Conservation (phyloP, 2,797 vertebrate genomes). For the Columba guinea region DNA sequence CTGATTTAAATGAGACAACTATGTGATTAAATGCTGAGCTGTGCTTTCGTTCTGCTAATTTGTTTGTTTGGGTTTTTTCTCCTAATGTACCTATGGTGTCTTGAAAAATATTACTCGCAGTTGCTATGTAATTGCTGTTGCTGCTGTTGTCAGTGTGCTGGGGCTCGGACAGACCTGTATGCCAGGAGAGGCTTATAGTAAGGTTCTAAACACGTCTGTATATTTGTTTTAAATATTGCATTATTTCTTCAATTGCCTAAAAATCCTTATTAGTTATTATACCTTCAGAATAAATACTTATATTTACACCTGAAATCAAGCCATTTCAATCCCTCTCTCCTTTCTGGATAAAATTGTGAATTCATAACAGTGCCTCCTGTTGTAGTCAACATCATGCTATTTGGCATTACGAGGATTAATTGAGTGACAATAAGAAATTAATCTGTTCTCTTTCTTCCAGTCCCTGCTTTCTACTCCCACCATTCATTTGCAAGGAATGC, state of each 20-base stretch:
- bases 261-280: conserved; percentile 12
- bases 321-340: not conserved
- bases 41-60: conserved; percentile 33
- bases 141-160: not conserved
- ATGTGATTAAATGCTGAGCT: conserved; percentile 4
- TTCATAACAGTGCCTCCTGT: not conserved
- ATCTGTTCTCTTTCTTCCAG: not conserved
- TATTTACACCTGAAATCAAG: not conserved
- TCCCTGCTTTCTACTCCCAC: conserved; percentile 10
- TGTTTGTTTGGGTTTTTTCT: not conserved
- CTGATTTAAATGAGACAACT: conserved; percentile 46
- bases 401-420: conserved; percentile 12
- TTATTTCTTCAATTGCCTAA: not conserved
- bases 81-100: not conserved
- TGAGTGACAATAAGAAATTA: not conserved
- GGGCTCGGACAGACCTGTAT: not conserved
- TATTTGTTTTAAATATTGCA: not conserved
- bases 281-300: not conserved
- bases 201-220: not conserved
- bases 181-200: not conserved
- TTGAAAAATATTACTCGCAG: conserved; percentile 2
- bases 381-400: not conserved
- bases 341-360: not conserved
- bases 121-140: conserved; percentile 6
- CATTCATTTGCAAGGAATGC: not conserved